Evolutionary conservation across 2,113 vertebrate genomes (phyloP).

Genomic region (Phasianus colchicus): DNA sequence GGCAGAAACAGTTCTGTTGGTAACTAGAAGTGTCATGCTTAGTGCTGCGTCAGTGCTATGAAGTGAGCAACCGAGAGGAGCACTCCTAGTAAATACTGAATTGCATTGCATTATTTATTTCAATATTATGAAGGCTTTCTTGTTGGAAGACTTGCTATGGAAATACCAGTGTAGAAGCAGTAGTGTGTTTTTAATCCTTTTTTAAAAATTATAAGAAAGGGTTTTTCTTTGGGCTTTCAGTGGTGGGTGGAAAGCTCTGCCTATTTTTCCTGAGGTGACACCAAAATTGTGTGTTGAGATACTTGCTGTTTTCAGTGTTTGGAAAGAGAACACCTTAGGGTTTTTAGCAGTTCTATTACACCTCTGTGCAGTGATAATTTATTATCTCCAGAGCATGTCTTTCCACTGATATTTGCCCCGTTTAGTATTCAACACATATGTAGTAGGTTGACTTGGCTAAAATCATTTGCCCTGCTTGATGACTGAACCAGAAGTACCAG

Average conservation of each 20-base stretch:
- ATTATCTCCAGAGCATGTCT: background rate
- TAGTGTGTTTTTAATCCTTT: background rate
- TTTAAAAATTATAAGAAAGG: background rate
- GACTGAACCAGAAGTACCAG: background rate
- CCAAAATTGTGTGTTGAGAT: background rate
- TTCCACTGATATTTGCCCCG: background rate
- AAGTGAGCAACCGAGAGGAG: background rate
- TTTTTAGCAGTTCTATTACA: background rate
- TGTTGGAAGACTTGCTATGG: background rate
- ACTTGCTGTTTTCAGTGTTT: background rate
- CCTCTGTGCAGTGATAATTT: background rate
- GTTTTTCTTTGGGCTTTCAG: background rate
- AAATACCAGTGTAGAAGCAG: background rate
- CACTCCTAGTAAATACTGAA: background rate
- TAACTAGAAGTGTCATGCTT: background rate
- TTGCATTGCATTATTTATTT: background rate
- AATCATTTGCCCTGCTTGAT: background rate
- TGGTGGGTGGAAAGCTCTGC: background rate
- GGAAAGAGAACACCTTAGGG: background rate
- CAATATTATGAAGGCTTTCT: background rate
- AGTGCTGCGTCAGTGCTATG: background rate
- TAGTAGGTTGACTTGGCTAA: background rate
- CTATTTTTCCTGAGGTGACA: background rate
- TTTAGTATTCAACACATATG: background rate
- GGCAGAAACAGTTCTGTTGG: background rate